Evolutionary conservation across 2,888 invertebrate genomes (phyloP).

Genomic region (Augiades crinisus): DNA sequence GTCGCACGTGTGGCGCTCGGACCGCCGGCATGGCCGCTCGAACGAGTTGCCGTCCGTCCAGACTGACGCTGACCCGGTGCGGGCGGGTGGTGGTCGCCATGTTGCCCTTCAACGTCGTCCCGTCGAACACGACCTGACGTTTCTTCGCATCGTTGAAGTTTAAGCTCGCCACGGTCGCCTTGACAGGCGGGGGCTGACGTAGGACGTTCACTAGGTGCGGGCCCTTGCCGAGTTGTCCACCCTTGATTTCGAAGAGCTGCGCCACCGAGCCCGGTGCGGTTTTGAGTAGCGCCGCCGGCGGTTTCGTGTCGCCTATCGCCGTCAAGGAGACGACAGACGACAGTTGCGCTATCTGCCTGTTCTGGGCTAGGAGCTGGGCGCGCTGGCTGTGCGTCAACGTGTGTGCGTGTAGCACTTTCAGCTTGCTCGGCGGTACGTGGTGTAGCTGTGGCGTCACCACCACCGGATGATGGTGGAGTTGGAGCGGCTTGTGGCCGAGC

Average conservation of each 20-base stretch:
- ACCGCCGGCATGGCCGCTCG: constrained; percentile 44
- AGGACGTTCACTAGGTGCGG: constrained; percentile 71
- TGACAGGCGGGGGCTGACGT: constrained; percentile 57
- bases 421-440: constrained; percentile 56
- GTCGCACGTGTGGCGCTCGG: constrained; percentile 45
- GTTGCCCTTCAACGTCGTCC: constrained; percentile 42
- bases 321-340: constrained; percentile 64
- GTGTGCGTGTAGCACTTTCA: constrained; percentile 66
- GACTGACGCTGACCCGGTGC: constrained; percentile 48
- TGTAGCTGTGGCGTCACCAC: constrained; percentile 53
- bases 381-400: constrained; percentile 59
- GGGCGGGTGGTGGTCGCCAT: constrained; percentile 39
- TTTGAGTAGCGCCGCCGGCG: constrained; percentile 49
- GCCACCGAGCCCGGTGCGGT: constrained; percentile 58
- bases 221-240: constrained; percentile 61
- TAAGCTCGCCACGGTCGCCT: constrained; percentile 47
- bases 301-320: constrained; percentile 52
- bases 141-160: constrained; percentile 53
- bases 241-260: constrained; percentile 69
- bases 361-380: constrained; percentile 56
- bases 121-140: constrained; percentile 47
- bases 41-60: constrained; percentile 59
- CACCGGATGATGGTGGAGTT: constrained; percentile 37
- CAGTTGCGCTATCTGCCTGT: constrained; percentile 44
- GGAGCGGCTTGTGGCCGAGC: constrained; percentile 46